phyloP scores from a whole-genome alignment of 2,113 vertebrate species.

The Pteruthius melanotis region DNA sequence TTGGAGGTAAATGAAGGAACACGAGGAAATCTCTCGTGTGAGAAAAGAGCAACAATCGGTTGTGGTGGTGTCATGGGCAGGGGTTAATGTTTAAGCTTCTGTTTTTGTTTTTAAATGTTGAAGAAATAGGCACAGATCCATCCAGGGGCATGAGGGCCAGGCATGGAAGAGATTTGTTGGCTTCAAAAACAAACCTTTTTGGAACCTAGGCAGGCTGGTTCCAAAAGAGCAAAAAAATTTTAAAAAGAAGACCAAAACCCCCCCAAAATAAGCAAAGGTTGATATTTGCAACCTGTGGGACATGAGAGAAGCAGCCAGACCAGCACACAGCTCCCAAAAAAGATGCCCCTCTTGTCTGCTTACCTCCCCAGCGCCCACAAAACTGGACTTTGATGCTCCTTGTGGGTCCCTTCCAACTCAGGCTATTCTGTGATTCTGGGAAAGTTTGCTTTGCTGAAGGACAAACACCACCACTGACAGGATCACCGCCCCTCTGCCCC shows the following conservation, averaged over 20 bases:
- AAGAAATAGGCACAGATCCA: neutral
- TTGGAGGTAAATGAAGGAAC: neutral
- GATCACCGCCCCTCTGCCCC: neutral
- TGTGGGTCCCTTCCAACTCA: neutral
- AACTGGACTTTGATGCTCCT: neutral
- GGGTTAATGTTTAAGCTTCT: constrained; percentile 38
- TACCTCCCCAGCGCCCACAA: neutral
- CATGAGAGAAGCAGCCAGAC: neutral
- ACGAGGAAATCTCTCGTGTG: neutral
- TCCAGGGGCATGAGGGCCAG: neutral
- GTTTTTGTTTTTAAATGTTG: neutral
- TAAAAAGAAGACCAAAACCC: accelerated
- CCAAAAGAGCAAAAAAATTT: neutral
- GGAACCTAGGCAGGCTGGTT: neutral
- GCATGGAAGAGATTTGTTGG: neutral
- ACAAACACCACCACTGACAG: neutral
- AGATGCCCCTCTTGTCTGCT: neutral
- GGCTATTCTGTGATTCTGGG: neutral
- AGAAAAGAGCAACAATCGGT: neutral
- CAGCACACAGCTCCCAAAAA: neutral
- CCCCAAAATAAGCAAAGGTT: neutral
- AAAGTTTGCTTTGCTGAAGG: neutral
- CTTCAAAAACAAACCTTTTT: too few relatives aligned
- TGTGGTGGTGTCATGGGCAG: neutral
- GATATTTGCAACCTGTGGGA: neutral